phyloP scores from a whole-genome alignment of 2,797 vertebrate species.

The Botia almorhae region DNA sequence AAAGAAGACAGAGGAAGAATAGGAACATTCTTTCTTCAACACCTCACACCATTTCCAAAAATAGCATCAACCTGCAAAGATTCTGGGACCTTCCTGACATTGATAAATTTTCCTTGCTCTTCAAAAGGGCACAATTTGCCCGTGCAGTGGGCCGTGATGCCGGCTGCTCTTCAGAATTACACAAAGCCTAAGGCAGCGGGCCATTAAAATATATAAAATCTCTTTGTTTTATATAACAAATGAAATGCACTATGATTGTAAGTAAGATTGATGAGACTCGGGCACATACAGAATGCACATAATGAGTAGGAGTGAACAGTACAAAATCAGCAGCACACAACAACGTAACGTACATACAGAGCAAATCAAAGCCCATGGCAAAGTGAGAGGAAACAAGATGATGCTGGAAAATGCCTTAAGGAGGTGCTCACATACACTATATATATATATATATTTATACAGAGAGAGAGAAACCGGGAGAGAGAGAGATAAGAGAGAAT shows the following conservation, averaged over 20 bases:
- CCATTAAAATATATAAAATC: constrained; percentile 25
- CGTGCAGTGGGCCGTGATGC: constrained; percentile 44
- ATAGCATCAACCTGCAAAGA: constrained; percentile 57
- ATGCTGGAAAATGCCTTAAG: constrained; percentile 46
- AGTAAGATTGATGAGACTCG: neutral
- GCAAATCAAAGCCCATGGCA: constrained; percentile 42
- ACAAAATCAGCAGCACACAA: constrained; percentile 2
- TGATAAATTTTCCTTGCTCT: constrained; percentile 61
- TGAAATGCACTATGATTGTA: neutral
- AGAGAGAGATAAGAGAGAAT: constrained; percentile 39
- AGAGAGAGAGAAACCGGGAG: constrained; percentile 20
- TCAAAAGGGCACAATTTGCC: constrained; percentile 56
- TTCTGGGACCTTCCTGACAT: constrained; percentile 60
- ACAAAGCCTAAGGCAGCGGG: neutral
- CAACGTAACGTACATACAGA: neutral
- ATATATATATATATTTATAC: neutral
- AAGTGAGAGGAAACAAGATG: constrained; percentile 20
- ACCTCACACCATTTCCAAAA: constrained; percentile 51
- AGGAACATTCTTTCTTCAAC: constrained; percentile 55
- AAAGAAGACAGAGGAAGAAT: constrained; percentile 45
- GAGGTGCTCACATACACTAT: constrained; percentile 37
- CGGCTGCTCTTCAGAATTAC: constrained; percentile 9
- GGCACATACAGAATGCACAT: neutral
- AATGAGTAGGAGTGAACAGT: neutral
- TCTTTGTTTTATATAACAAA: constrained; percentile 19